phyloP scores from a whole-genome alignment of 2,797 vertebrate species.

The Clarias pachynema region DNA sequence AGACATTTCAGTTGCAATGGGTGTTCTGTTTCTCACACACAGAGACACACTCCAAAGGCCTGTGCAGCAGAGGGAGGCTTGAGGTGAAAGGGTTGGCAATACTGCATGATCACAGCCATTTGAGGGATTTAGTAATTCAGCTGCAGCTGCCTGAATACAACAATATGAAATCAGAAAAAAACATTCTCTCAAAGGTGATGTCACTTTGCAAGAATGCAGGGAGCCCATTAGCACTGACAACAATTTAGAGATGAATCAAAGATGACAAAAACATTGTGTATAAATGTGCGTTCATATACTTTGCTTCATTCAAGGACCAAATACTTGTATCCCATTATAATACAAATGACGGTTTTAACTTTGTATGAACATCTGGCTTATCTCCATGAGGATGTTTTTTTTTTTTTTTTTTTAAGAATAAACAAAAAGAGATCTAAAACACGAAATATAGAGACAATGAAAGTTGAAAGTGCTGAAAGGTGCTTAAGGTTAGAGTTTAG shows the following conservation, averaged over 20 bases:
- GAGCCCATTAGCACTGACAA: conserved; percentile 83
- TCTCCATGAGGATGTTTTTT: neutral
- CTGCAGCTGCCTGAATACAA: conserved; percentile 80
- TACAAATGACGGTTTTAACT: neutral
- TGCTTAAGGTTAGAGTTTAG: neutral
- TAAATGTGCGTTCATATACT: conserved; percentile 62
- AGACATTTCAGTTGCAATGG: neutral
- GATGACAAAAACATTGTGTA: conserved; percentile 82
- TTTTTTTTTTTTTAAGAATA: neutral
- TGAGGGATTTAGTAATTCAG: conserved; percentile 80
- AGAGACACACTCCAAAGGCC: conserved; percentile 15
- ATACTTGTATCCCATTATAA: neutral
- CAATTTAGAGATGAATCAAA: conserved; percentile 84
- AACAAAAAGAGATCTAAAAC: neutral
- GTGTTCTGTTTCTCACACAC: neutral
- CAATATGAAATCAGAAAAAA: conserved; percentile 83
- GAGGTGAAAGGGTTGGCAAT: conserved; percentile 58
- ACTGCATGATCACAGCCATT: conserved; percentile 67
- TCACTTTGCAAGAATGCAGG: conserved; percentile 86
- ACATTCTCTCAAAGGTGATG: conserved; percentile 80
- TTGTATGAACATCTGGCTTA: neutral
- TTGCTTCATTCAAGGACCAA: neutral
- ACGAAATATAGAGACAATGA: too few relatives aligned
- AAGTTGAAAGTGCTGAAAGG: neutral
- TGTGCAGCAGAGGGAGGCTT: conserved; percentile 42